Conservation (phyloP, 2,113 vertebrate species). For the Eurypyga helias region DNA sequence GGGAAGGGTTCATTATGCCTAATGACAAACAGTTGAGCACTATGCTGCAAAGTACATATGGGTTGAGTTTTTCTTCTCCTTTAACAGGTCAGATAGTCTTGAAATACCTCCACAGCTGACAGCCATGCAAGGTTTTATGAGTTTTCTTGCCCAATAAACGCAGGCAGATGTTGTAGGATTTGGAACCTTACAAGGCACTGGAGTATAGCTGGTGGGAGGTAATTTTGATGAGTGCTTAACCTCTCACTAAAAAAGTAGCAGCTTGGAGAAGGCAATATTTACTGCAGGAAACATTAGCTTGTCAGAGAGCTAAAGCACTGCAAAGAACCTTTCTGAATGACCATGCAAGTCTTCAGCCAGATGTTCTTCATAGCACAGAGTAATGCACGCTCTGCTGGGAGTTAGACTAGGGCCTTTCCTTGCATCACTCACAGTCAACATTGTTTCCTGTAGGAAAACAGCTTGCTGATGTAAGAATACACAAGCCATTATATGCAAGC, state of each 20-base stretch:
- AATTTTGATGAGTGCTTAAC: constrained; percentile 68
- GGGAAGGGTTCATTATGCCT: constrained; percentile 36
- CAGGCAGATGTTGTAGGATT: constrained; percentile 65
- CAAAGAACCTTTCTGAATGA: background rate
- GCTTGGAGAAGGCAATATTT: constrained; percentile 67
- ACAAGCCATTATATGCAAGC: background rate
- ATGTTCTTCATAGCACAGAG: constrained; percentile 17
- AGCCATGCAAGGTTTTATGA: constrained; percentile 55
- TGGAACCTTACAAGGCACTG: constrained; percentile 58
- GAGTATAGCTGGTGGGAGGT: constrained; percentile 66
- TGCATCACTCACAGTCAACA: background rate
- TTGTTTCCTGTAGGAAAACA: constrained; percentile 31
- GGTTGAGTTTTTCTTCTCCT: constrained; percentile 17
- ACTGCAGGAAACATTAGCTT: constrained; percentile 72
- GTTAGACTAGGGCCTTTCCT: background rate
- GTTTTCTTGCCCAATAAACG: constrained; percentile 44
- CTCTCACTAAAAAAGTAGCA: constrained; percentile 73
- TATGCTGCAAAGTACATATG: constrained; percentile 20
- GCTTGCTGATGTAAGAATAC: background rate
- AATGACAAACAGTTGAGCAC: constrained; percentile 54
- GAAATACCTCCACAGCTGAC: constrained; percentile 52
- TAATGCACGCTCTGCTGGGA: background rate
- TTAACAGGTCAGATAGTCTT: constrained; percentile 4
- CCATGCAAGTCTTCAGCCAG: constrained; percentile 27
- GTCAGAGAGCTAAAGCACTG: constrained; percentile 22